Percentiles rank a stretch among this genome's conserved stretches.
phyloP scores from a whole-genome alignment of 2,797 vertebrate genomes.

The Jordanella pulchra region DNA sequence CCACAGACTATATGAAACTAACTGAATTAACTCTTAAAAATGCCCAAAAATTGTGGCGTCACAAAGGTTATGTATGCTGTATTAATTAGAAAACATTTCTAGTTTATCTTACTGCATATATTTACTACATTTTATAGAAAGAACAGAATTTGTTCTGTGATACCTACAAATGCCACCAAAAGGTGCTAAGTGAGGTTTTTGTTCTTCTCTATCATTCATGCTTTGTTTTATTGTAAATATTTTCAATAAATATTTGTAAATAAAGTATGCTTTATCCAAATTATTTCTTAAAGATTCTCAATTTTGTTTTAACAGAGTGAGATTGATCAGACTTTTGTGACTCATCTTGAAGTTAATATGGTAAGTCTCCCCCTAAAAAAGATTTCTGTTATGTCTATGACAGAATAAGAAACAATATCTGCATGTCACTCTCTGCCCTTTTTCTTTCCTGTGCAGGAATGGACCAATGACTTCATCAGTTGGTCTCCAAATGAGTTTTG shows the following conservation, averaged over 20 bases:
- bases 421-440: not conserved
- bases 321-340: constrained; percentile 54
- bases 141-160: not conserved
- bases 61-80: not conserved
- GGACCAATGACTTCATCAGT: constrained; percentile 54
- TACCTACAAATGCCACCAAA: not conserved
- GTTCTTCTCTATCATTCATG: too few species aligned
- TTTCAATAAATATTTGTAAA: too few species aligned
- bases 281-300: not conserved
- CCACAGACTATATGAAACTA: too few species aligned
- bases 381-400: not conserved
- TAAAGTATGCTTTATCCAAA: not conserved
- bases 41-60: not conserved
- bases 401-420: not conserved
- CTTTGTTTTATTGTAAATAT: too few species aligned
- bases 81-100: not conserved
- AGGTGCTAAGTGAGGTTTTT: not conserved
- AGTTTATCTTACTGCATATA: not conserved
- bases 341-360: constrained; percentile 42
- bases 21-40: too few species aligned
- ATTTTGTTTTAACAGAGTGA: constrained; percentile 46
- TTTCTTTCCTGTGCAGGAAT: constrained; percentile 33
- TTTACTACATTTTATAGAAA: not conserved
- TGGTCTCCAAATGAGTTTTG: constrained; percentile 59
- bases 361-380: constrained; percentile 35